These are phyloP conservation scores for Myrmecophaga tridactyla DNA, from an alignment of 2,113 vertebrate species.

Conservation along the genomic window DNA sequence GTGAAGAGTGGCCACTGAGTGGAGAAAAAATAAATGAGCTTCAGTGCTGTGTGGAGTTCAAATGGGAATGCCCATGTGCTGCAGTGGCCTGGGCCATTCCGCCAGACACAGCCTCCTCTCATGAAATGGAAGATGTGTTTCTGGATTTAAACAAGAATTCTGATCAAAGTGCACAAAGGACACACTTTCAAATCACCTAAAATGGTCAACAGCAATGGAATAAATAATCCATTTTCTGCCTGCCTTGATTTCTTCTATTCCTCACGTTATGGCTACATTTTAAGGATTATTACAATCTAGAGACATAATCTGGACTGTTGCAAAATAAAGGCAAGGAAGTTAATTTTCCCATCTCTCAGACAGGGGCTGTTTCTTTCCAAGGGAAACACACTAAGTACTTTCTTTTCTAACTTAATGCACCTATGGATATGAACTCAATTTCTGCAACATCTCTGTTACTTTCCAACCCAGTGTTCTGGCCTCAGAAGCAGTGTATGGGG, in stretches of 20 bases:
- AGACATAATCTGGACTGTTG: not conserved
- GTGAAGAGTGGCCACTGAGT: no score
- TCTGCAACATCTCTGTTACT: fast-evolving
- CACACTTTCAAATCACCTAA: not conserved
- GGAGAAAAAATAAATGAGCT: no score
- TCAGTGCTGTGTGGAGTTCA: not conserved
- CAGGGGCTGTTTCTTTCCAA: not conserved
- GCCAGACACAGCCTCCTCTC: not conserved
- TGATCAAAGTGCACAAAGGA: not conserved
- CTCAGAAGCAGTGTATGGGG: not conserved
- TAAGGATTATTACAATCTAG: fast-evolving
- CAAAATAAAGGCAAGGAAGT: not conserved
- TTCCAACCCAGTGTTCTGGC: not conserved
- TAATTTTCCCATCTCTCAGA: not conserved
- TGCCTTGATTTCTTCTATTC: not conserved
- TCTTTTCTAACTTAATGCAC: not conserved
- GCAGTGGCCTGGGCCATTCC: no score
- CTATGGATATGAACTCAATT: no score
- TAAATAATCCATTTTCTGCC: not conserved
- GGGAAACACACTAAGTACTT: fast-evolving
- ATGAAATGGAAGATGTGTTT: not conserved
- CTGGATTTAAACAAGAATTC: not conserved
- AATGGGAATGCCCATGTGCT: not conserved
- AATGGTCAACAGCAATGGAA: not conserved
- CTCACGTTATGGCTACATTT: not conserved